Base-by-base conservation (phyloP, 1,140 invertebrate genomes). In the Pararge aegeria region DNA sequence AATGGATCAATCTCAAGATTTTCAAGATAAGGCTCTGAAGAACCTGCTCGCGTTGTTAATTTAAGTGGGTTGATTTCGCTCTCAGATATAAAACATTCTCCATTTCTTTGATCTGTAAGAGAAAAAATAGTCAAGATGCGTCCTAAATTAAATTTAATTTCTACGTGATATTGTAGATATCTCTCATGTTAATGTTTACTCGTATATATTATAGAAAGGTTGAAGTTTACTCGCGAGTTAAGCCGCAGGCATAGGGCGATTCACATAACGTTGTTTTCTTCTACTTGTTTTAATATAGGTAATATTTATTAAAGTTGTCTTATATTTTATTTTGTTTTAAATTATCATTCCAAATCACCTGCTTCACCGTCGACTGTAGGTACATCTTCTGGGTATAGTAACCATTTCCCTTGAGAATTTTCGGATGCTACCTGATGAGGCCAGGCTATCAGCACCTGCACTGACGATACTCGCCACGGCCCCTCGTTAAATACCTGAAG, bases 361-460 rank as follows among this genome's bases (percentile, higher is more conserved):
- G 72, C 75, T 73, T 91, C 90, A 91, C 94, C 93, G 88, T 95
- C 94, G 16, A 96, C 92, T 40, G 91, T 92, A 7, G 97, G 97
- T 5, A 92, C 70, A 60, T 95, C 94, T 85, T 97, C 97, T 38
- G 98, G 91, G 79, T 98, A 98, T 0, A 98, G 90, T 9, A 98
- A 89, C 94, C 97, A 98, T 84, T 98, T 98, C 38, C 96, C 96
- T 69, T 94, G 91, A 10, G 90, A 78, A 66, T 93, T 94, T 12
- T 94, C 93, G 70, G 94, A 96, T 16, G 94, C 94, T 0, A 98
- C 94, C 89, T 98, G 96, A 75, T 95, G 94, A 0, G 98, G 98
- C 97, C 97, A 98, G 1, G 93, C 92, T 58, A 99, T 95, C 20
- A 92, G 90, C n/a, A 99, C 93, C 71, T 94, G 92, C 0, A 98